Percentiles rank a stretch among this genome's conserved stretches.
phyloP scores from a whole-genome alignment of 1,140 invertebrate species.

The Scaptodrosophila lebanonensis region DNA sequence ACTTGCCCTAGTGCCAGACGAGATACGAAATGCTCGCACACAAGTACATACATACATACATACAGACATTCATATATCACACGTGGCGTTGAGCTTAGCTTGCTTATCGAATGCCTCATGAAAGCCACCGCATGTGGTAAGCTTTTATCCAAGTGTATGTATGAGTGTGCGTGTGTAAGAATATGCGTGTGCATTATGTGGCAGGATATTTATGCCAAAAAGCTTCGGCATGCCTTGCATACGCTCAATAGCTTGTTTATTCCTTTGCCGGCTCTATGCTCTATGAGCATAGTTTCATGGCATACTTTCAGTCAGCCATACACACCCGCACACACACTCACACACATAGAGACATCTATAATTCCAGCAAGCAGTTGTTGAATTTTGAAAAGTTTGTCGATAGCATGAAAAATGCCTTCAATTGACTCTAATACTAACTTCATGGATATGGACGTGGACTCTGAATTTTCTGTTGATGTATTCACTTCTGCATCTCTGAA shows the following conservation, averaged over 20 bases:
- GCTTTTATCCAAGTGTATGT: slow-evolving; percentile 17
- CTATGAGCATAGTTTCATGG: slow-evolving; percentile 45
- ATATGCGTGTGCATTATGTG: slow-evolving; percentile 43
- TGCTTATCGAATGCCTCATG: too few species aligned
- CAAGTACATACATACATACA: too few species aligned
- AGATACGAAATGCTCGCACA: too few species aligned
- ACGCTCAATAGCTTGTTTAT: slow-evolving; percentile 43
- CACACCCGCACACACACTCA: not conserved
- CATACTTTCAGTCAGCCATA: slow-evolving; percentile 28
- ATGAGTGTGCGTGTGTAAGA: slow-evolving; percentile 1
- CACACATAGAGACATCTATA: slow-evolving; percentile 14
- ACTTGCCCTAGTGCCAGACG: slow-evolving; percentile 18
- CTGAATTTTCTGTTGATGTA: slow-evolving; percentile 7
- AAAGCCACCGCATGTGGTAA: not conserved
- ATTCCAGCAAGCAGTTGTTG: slow-evolving; percentile 16
- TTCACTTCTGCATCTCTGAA: too few species aligned
- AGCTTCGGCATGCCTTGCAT: slow-evolving; percentile 46
- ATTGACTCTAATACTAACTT: slow-evolving; percentile 1
- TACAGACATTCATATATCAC: too few species aligned
- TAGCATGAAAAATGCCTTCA: slow-evolving; percentile 43
- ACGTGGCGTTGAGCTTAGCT: not conserved
- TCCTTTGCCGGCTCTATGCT: slow-evolving; percentile 16
- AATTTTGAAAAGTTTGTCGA: slow-evolving; percentile 31
- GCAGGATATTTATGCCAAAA: slow-evolving; percentile 52
- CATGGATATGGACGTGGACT: not conserved